Conservation (phyloP, 2,888 invertebrate genomes). For the Acholoe squamosa region DNA sequence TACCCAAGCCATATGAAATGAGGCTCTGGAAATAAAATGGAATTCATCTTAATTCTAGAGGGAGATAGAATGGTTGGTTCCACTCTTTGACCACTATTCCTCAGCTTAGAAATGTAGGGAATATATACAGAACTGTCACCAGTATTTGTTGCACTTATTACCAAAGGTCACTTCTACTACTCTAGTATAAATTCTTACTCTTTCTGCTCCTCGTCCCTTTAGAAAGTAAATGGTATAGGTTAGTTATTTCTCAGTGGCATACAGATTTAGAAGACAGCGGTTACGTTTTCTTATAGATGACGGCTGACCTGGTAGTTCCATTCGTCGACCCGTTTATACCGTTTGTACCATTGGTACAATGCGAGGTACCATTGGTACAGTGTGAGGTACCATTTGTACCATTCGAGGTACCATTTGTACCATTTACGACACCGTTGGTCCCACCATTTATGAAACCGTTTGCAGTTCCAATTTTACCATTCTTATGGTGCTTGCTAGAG, state of each 20-base stretch:
- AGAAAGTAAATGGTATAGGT: conserved; percentile 6
- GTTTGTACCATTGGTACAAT: conserved; percentile 35
- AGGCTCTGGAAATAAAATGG: no score
- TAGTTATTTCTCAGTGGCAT: not conserved
- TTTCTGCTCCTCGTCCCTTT: not conserved
- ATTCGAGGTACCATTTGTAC: not conserved
- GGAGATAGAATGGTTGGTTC: no score
- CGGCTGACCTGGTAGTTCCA: not conserved
- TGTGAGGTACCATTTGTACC: not conserved
- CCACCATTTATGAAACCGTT: conserved; percentile 14
- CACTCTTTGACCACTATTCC: no score
- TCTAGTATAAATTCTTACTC: conserved; percentile 15
- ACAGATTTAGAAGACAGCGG: not conserved
- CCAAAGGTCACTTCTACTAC: not conserved
- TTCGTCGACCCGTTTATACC: conserved; percentile 32
- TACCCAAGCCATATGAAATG: no score
- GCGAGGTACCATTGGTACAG: conserved; percentile 25
- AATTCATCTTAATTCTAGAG: no score
- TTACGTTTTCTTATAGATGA: conserved; percentile 28
- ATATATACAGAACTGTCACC: no score
- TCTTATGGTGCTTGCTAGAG: not conserved
- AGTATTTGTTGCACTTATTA: conserved; percentile 42
- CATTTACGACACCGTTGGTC: not conserved
- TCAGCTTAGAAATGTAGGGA: no score
- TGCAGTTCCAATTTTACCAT: not conserved